Evolutionary conservation across 2,888 invertebrate species (phyloP), one percentile per base, ranked within the genome.

Genomic region (Agrotis exclamationis): DNA sequence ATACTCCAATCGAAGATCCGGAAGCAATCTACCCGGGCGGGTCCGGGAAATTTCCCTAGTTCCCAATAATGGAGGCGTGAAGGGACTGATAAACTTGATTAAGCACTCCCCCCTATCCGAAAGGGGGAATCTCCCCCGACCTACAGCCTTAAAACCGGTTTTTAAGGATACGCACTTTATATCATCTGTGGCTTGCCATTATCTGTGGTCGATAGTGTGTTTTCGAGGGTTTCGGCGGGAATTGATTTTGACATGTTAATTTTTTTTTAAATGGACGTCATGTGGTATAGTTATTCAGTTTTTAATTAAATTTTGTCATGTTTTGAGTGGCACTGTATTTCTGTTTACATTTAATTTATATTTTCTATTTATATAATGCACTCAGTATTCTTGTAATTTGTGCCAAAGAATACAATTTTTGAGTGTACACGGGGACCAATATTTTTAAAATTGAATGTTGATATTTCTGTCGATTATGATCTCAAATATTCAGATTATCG

Each of bases 21-120:
- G 86, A 84, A 87, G 84, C 79, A 84, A 88, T 83, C 79, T 74
- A 80, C 79, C 80, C 84, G 77, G 78, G 74, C 75, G 76, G 76
- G 60, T 76, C 82, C 74, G 82, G 79, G 77, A 81, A 85, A 85
- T 87, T 85, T 84, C 79, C 83, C 84, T 86, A 84, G 85, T 74
- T 85, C 76, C 80, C 83, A 80, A 86, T 88, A 89, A 88, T 86
- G 80, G 85, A 80, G 76, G 72, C 85, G 76, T 82, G 85, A 87
- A 85, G 80, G 85, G 83, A 81, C 82, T 77, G 85, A 89, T 88
- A 88, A 91, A 91, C 85, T 89, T 89, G 89, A 90, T 91, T 91
- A 88, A 85, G 84, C 80, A 75, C 67, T 66, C 79, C 80, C 79
- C 74, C 77, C 50, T 39, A 76, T 79, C 84, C 82, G 80, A 86